Conservation (phyloP, 2,113 vertebrate genomes). For the Electrona antarctica region DNA sequence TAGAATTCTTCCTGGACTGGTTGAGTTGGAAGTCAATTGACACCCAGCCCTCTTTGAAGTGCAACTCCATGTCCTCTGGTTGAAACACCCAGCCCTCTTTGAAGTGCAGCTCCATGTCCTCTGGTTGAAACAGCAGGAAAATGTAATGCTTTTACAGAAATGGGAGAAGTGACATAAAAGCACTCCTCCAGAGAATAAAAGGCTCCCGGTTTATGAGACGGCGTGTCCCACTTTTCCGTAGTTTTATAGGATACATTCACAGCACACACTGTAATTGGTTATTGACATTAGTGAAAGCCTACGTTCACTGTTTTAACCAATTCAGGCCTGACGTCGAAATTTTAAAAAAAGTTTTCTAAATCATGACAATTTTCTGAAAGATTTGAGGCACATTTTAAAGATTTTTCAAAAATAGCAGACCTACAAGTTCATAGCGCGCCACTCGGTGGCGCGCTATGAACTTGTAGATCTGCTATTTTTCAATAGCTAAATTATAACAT, state of each 20-base stretch:
- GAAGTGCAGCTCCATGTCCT: conserved; percentile 12
- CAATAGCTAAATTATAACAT: too few species aligned
- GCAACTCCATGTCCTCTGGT: conserved; percentile 1
- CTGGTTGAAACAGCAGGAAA: conserved; percentile 28
- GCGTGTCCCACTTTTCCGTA: conserved; percentile 36
- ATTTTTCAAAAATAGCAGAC: too few species aligned
- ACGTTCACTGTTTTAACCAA: conserved; percentile 23
- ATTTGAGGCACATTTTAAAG: too few species aligned
- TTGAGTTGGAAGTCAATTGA: too few species aligned
- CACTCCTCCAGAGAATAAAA: conserved; percentile 13
- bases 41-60: conserved; percentile 35
- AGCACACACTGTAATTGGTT: conserved; percentile 37
- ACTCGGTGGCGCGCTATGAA: too few species aligned
- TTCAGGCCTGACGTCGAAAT: too few species aligned
- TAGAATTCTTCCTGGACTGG: background rate
- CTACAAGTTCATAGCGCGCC: too few species aligned
- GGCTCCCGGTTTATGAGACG: conserved; percentile 42
- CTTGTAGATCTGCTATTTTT: too few species aligned
- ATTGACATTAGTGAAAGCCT: conserved; percentile 39
- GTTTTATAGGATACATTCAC: conserved; percentile 48
- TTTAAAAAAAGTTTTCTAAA: too few species aligned
- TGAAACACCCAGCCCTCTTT: conserved; percentile 27
- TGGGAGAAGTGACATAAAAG: conserved; percentile 36
- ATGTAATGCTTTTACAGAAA: conserved; percentile 38
- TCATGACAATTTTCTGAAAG: too few species aligned